Conservation (phyloP, 2,797 vertebrate genomes). For the Dallia pectoralis region DNA sequence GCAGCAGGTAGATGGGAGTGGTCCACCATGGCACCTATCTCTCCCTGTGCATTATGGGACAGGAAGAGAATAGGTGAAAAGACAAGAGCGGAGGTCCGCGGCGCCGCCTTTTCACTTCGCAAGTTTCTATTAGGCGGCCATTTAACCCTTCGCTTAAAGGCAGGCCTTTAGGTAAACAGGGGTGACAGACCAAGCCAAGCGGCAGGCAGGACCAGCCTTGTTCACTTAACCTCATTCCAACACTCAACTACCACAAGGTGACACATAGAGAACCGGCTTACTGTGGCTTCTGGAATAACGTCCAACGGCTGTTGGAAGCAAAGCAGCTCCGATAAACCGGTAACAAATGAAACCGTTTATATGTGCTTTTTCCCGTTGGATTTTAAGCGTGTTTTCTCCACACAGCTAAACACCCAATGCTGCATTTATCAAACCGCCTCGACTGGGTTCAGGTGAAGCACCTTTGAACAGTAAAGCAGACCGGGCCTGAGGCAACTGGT, state of each 20-base stretch:
- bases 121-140: neutral
- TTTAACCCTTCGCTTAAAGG: neutral
- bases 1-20: slow-evolving; percentile 25
- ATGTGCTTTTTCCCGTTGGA: neutral
- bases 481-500: slow-evolving; percentile 57
- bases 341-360: neutral
- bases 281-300: neutral
- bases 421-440: neutral
- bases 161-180: neutral
- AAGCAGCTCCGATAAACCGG: neutral
- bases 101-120: neutral
- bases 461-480: slow-evolving; percentile 57
- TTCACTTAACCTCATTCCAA: slow-evolving; percentile 1
- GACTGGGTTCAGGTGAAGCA: slow-evolving; percentile 26
- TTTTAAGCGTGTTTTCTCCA: neutral
- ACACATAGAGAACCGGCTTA: neutral
- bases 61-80: neutral
- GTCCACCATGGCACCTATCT: neutral
- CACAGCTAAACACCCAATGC: neutral
- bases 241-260: neutral
- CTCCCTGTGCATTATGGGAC: neutral
- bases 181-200: slow-evolving; percentile 7
- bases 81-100: neutral
- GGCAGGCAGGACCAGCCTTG: slow-evolving; percentile 2
- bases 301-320: neutral